Evolutionary conservation across 2,797 vertebrate genomes (phyloP), one percentile per base, ranked within the genome.

Genomic region (Buphagus erythrorhynchus): DNA sequence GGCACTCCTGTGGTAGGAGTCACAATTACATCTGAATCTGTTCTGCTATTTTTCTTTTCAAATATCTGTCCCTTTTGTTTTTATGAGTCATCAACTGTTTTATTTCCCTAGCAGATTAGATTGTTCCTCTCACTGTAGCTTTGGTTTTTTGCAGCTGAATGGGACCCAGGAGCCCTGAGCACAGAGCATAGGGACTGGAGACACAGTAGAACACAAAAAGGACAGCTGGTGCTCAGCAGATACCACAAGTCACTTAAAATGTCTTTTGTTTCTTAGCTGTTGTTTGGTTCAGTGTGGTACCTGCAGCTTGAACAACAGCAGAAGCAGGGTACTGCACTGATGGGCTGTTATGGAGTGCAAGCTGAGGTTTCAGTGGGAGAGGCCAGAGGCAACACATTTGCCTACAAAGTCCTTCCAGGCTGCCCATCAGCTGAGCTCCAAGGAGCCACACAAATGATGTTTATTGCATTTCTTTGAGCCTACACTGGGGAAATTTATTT

Each of bases 191-290:
- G 2, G 67, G 46, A 51, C 57, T 2, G 12, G 80, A 84, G 88
- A 71, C 22, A 33, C 5, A 15, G 38, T 2, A n/a, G 31, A 66
- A 43, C 38, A 35, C 46, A 61, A 68, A 93, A 94, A 82, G 49
- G 69, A 88, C 90, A 95, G 58, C 48, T 78, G 90, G 51, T 18
- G 46, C 66, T 86, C 73, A 62, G 54, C 79, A 80, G 76, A 72
- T 51, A 62, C 58, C 73, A 28, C 46, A 71, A 90, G 52, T 78
- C 90, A 92, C 80, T 93, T 84, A 43, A 94, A 92, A 90, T 8
- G 15, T n/a, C 79, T 80, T 91, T 77, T 90, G 81, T 95, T 95
- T 90, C 85, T 88, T 72, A 93, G 75, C 65, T 69, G 13, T 94
- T 90, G 76, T 88, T 91, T 35, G 20, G 79, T 72, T 93, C 68